Evolutionary conservation across 2,797 vertebrate species (phyloP).

Genomic region (Mastacembelus armatus): DNA sequence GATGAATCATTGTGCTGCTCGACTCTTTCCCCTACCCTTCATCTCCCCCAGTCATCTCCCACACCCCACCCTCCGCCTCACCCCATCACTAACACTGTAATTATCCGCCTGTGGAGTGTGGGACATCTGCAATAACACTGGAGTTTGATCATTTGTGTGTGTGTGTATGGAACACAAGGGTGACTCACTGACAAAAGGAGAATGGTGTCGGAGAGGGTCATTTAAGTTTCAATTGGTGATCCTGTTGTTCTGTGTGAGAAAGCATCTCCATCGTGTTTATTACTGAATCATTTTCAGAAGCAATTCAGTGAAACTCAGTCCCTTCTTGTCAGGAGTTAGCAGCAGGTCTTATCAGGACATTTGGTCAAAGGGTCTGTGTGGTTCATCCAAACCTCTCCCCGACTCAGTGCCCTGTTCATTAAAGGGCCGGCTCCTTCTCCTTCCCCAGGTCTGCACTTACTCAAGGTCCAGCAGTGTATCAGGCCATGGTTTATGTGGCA

Average conservation of each 20-base stretch:
- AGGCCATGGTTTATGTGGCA: conserved; percentile 46
- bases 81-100: conserved; percentile 81
- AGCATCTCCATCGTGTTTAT: conserved; percentile 11
- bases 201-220: conserved; percentile 25
- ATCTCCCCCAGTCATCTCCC: conserved; percentile 45
- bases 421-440: conserved; percentile 12
- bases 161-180: conserved; percentile 33
- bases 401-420: conserved; percentile 26
- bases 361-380: conserved; percentile 13
- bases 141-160: conserved; percentile 60
- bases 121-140: conserved; percentile 76
- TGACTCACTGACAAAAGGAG: conserved; percentile 44
- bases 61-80: conserved; percentile 62
- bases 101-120: conserved; percentile 78
- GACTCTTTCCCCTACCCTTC: conserved; percentile 24
- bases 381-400: conserved; percentile 25
- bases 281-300: conserved; percentile 30
- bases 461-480: conserved; percentile 44
- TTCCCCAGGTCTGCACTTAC: conserved; percentile 14
- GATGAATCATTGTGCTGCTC: conserved; percentile 79
- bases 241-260: conserved; percentile 18
- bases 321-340: conserved; percentile 15
- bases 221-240: conserved; percentile 38
- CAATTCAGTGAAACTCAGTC: conserved; percentile 4
- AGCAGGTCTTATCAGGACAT: conserved; percentile 35